A percentile compares a stretch with the other conserved stretches of the same genome.
Evolutionary conservation across 2,888 invertebrate genomes (phyloP).

Genomic region (Cantharis rufa): DNA sequence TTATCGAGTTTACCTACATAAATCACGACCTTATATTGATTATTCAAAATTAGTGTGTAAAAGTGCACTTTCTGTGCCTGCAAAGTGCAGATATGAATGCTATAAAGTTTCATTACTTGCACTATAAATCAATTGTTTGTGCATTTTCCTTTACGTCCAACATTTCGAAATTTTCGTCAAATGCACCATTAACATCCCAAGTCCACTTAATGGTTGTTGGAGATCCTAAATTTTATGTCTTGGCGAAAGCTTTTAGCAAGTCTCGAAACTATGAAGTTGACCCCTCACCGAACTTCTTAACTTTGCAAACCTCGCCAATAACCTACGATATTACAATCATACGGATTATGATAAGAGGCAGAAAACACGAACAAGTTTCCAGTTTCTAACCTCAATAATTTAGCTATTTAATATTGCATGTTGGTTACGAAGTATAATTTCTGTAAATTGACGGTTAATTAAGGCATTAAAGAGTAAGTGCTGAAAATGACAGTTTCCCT

Average conservation of each 20-base stretch:
- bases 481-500: not conserved
- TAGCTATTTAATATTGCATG: not conserved
- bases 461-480: not conserved
- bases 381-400: not conserved
- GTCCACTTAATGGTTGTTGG: not conserved
- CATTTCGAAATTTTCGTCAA: not conserved
- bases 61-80: too few species aligned
- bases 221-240: not conserved
- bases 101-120: too few species aligned
- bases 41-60: too few species aligned
- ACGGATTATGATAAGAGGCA: not conserved
- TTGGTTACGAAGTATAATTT: not conserved
- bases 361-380: not conserved
- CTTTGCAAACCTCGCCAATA: not conserved
- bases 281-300: not conserved
- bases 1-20: too few species aligned
- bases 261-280: not conserved
- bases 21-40: too few species aligned
- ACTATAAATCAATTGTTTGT: not conserved
- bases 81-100: too few species aligned
- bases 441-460: not conserved
- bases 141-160: not conserved
- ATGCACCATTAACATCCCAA: not conserved
- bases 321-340: not conserved
- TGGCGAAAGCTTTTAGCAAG: not conserved